Base-by-base conservation (phyloP, 1,140 invertebrate species). In the Antheraea mylitta region DNA sequence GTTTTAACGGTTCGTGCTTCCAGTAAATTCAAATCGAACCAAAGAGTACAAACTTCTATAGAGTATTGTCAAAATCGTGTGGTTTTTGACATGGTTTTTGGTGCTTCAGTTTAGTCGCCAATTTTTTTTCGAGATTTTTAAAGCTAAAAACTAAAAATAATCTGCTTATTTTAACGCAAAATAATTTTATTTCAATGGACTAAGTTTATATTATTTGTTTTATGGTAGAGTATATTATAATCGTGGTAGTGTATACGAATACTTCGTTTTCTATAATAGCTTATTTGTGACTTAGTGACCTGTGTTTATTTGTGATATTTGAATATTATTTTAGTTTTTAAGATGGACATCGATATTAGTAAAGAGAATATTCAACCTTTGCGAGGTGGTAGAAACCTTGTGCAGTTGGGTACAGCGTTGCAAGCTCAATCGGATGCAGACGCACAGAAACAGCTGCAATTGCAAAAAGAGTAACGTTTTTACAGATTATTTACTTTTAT, bases 311-410 rank as follows among this genome's bases (percentile, higher is more conserved):
- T 72, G 79, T 87, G 79, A 85, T 87, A 86, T 70, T 80, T 84
- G 69, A 73, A 67, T 68, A 70, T 48, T 74, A 76, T 73, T 75
- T 76, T 78, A 79, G 70, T 84, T 79, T n/a, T 66, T 82, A 91
- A 72, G 76, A 95, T 95, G 95, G 94, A 95, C 89, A 94, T 95
- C 81, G 95, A 95, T 82, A 88, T 93, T 72, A 95, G 96, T 76
- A 98, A 98, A 92, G 98, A 98, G 93, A 98, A 98, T 92, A 98
- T 98, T 79, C 97, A 97, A 84, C 98, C 98, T 61, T 90, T 98
- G 66, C 94, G 95, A 80, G 95, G 96, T 82, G 98, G 98, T 36
- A 94, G 97, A 83, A 97, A 97, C 91, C 94, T 94, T 19, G 86
- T 93, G 71, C 95, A 96, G 75, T 87, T 97, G 68, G 95, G 95